phyloP scores from a whole-genome alignment of 2,888 invertebrate genomes.

The Schizotus pectinicornis region DNA sequence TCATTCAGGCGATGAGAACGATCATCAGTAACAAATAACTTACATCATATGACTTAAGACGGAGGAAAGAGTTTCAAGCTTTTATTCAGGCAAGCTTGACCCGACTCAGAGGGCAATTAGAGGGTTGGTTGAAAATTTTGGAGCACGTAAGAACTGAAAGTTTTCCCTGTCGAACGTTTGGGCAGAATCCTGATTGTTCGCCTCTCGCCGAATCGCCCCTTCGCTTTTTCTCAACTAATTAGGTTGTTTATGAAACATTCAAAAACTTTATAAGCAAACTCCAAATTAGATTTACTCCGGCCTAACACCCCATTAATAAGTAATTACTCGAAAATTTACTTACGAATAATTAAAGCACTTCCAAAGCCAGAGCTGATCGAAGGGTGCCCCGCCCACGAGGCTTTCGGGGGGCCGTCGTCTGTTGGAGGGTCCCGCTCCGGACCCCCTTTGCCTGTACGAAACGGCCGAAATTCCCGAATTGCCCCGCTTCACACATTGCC shows the following conservation, averaged over 20 bases:
- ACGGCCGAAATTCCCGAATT: constrained; percentile 61
- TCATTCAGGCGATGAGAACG: too few species aligned
- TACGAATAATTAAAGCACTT: constrained; percentile 73
- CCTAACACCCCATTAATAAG: constrained; percentile 16
- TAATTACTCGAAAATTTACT: constrained; percentile 36
- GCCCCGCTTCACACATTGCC: constrained; percentile 62
- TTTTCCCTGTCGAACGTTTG: too few species aligned
- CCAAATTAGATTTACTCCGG: constrained; percentile 18
- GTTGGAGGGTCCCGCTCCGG: constrained; percentile 57
- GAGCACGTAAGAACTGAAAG: too few species aligned
- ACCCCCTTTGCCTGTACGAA: constrained; percentile 63
- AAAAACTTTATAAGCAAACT: constrained; percentile 9
- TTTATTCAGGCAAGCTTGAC: too few species aligned
- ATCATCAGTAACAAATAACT: too few species aligned
- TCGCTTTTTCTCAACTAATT: too few species aligned
- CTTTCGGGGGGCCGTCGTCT: constrained; percentile 61
- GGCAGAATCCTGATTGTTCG: too few species aligned
- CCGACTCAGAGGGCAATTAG: too few species aligned
- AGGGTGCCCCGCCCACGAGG: constrained; percentile 64
- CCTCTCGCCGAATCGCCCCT: too few species aligned
- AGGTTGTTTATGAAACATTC: not conserved
- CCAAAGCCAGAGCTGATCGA: constrained; percentile 72
- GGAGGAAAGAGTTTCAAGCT: too few species aligned
- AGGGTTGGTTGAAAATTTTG: too few species aligned
- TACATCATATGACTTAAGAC: too few species aligned